Percentiles rank a stretch among this genome's conserved stretches.
Evolutionary conservation across 2,797 vertebrate genomes (phyloP).

Genomic region (Notolepis coatsorum): DNA sequence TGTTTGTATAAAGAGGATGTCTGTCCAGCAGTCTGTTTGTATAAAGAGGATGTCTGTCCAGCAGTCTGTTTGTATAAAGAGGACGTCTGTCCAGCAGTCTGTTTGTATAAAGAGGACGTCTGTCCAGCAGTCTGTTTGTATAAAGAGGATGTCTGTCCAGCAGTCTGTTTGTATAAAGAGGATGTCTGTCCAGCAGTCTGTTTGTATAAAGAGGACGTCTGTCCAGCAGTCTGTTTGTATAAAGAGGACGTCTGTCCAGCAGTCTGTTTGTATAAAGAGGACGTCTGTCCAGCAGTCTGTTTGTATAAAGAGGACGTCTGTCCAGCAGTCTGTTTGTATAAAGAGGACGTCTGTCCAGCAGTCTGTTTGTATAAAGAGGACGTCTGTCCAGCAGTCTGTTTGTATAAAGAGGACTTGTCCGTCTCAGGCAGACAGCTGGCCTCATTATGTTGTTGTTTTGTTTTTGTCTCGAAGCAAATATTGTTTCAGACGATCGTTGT

Average conservation of each 20-base stretch:
- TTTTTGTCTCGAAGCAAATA: conserved; percentile 34
- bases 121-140: conserved; percentile 35
- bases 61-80: no score
- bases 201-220: no score
- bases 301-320: conserved; percentile 43
- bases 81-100: conserved; percentile 32
- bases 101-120: conserved; percentile 44
- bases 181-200: no score
- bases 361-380: no score
- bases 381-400: background rate
- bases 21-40: no score
- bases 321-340: background rate
- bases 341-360: background rate
- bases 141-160: conserved; percentile 10
- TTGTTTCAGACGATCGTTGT: conserved; percentile 25
- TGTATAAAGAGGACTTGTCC: no score
- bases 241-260: no score
- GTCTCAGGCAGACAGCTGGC: conserved; percentile 31
- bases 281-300: conserved; percentile 24
- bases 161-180: conserved; percentile 27
- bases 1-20: background rate
- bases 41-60: no score
- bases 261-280: no score
- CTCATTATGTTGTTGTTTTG: background rate
- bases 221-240: no score